These are phyloP conservation scores for Mionectes olivaceus DNA, from an alignment of 2,797 vertebrate genomes.

Conservation along the genomic window DNA sequence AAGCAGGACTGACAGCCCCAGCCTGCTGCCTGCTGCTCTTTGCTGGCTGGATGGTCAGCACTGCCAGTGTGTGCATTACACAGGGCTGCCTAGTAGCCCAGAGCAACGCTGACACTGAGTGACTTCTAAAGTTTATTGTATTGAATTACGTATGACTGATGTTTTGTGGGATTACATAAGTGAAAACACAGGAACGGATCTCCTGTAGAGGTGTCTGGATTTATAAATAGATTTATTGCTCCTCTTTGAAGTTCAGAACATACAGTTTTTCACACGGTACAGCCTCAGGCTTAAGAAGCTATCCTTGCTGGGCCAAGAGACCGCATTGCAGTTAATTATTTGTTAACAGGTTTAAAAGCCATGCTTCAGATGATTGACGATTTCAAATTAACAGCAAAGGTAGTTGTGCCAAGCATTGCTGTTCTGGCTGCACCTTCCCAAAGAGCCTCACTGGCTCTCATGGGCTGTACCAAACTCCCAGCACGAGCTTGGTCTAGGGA, in stretches of 20 bases:
- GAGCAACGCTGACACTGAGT: neutral
- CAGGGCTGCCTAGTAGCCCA: neutral
- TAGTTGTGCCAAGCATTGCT: neutral
- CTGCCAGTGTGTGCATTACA: neutral
- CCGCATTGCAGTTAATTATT: neutral
- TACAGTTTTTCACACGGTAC: neutral
- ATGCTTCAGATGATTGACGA: neutral
- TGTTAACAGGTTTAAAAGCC: constrained; percentile 35
- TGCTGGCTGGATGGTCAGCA: neutral
- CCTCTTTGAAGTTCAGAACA: constrained; percentile 25
- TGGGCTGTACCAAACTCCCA: neutral
- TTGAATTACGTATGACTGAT: neutral
- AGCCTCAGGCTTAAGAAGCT: neutral
- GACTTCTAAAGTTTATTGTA: neutral
- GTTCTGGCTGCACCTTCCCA: neutral
- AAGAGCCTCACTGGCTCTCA: neutral
- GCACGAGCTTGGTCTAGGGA: neutral
- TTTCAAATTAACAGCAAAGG: neutral
- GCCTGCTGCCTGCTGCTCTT: neutral
- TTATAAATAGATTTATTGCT: constrained; percentile 45
- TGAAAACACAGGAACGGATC: constrained; percentile 23
- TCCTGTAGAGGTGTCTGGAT: constrained; percentile 34
- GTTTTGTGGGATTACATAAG: constrained; percentile 27
- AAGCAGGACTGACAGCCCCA: neutral
- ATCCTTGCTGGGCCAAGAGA: neutral